Evolutionary conservation across 2,888 invertebrate species (phyloP).

Genomic region (Dryobotodes eremita): DNA sequence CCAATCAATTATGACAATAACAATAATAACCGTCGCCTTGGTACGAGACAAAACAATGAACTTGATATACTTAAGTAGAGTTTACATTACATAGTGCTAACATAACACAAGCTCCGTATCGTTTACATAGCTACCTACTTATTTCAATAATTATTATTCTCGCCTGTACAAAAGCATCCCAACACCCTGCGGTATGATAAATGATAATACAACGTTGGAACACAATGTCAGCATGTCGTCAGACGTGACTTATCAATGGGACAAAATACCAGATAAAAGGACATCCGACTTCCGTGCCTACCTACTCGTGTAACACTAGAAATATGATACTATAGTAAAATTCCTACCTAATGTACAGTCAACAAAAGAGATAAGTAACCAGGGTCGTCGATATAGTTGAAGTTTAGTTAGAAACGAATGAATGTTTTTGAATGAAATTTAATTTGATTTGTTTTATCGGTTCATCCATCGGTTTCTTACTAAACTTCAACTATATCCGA

Average conservation of each 20-base stretch:
- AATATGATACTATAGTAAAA: slow-evolving; percentile 58
- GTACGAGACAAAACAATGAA: slow-evolving; percentile 76
- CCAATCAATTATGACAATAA: slow-evolving; percentile 72
- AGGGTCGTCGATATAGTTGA: too few species aligned
- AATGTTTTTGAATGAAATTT: too few species aligned
- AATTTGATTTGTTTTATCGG: too few species aligned
- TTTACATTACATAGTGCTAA: slow-evolving; percentile 68
- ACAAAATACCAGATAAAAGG: slow-evolving; percentile 78
- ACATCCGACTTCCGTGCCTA: slow-evolving; percentile 76
- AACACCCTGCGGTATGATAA: slow-evolving; percentile 65
- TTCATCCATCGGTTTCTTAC: too few species aligned
- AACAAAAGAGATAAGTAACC: too few species aligned
- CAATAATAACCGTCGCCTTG: slow-evolving; percentile 69
- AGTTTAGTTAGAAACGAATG: too few species aligned
- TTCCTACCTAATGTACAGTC: slow-evolving; percentile 16
- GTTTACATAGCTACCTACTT: slow-evolving; percentile 54
- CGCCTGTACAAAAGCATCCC: slow-evolving; percentile 65
- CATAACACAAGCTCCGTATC: slow-evolving; percentile 59
- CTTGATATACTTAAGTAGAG: slow-evolving; percentile 67
- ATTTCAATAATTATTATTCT: slow-evolving; percentile 61
- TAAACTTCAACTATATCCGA: too few species aligned
- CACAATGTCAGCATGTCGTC: slow-evolving; percentile 77
- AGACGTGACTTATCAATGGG: slow-evolving; percentile 84
- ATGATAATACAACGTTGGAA: slow-evolving; percentile 76
- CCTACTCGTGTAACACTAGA: slow-evolving; percentile 64